Evolutionary conservation across 2,797 vertebrate species (phyloP).

Genomic region (Neosilurus hyrtlii): DNA sequence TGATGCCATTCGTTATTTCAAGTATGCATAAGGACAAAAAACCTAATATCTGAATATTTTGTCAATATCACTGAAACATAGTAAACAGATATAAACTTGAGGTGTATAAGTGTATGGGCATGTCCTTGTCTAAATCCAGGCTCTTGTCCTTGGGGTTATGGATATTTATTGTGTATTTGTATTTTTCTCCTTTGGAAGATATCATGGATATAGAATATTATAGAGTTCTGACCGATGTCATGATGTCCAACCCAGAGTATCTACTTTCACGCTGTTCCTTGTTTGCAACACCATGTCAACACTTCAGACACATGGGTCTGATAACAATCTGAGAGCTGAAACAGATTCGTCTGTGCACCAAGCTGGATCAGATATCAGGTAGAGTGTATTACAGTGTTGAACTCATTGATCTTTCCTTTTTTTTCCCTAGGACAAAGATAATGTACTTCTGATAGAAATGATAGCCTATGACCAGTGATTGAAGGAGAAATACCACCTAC

Average conservation of each 20-base stretch:
- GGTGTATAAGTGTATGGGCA: background rate
- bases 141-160: background rate
- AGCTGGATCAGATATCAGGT: slow-evolving; percentile 49
- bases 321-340: slow-evolving; percentile 49
- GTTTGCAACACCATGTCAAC: slow-evolving; percentile 36
- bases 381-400: slow-evolving; percentile 51
- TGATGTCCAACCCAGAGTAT: slow-evolving; percentile 10
- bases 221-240: slow-evolving; percentile 11
- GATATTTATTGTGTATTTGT: background rate
- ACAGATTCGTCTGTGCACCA: slow-evolving; percentile 40
- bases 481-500: slow-evolving; percentile 17
- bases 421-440: slow-evolving; percentile 43
- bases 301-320: slow-evolving; percentile 46
- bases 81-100: background rate
- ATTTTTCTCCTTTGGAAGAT: background rate
- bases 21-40: background rate
- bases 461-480: slow-evolving; percentile 42
- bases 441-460: slow-evolving; percentile 44
- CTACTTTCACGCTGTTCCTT: slow-evolving; percentile 10
- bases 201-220: background rate
- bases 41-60: background rate
- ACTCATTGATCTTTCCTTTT: slow-evolving; percentile 48
- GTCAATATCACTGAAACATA: background rate
- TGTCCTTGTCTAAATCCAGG: background rate
- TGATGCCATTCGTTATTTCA: background rate